Conservation (phyloP, 2,797 vertebrate species). For the Alca torda region DNA sequence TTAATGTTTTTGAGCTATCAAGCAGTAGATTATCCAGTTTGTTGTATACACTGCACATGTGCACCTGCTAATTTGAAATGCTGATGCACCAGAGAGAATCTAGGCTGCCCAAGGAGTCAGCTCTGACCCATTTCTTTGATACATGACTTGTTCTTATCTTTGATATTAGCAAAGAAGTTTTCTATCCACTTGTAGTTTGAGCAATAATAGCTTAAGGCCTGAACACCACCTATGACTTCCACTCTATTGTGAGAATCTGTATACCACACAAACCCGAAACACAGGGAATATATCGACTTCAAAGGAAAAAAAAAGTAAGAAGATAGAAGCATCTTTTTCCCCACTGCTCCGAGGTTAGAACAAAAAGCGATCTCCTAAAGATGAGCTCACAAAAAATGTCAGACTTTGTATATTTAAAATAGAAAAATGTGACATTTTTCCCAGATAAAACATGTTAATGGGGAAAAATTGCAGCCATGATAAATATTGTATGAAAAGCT, state of each 20-base stretch:
- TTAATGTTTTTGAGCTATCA: slow-evolving; percentile 22
- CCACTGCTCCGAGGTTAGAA: slow-evolving; percentile 41
- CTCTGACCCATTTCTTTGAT: slow-evolving; percentile 70
- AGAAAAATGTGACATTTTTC: slow-evolving; percentile 61
- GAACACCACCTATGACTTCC: slow-evolving; percentile 23
- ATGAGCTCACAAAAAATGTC: slow-evolving; percentile 54
- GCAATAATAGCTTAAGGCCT: slow-evolving; percentile 36
- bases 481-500: slow-evolving; percentile 71
- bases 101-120: slow-evolving; percentile 40
- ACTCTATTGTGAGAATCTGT: background rate
- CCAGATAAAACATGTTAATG: slow-evolving; percentile 65
- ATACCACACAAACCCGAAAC: slow-evolving; percentile 16
- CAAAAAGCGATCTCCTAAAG: slow-evolving; percentile 16
- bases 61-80: slow-evolving; percentile 61
- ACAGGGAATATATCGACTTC: slow-evolving; percentile 1
- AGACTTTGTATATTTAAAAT: slow-evolving; percentile 47
- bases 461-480: slow-evolving; percentile 63
- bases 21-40: background rate
- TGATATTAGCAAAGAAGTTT: slow-evolving; percentile 45
- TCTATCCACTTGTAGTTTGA: slow-evolving; percentile 9
- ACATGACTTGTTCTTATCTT: slow-evolving; percentile 42
- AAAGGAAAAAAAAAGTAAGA: slow-evolving; percentile 30
- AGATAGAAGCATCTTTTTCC: slow-evolving; percentile 18
- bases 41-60: slow-evolving; percentile 31
- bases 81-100: slow-evolving; percentile 47